Evolutionary conservation across 2,797 vertebrate genomes (phyloP), one percentile per base, ranked within the genome.

Genomic region (Allochrocebus solatus): DNA sequence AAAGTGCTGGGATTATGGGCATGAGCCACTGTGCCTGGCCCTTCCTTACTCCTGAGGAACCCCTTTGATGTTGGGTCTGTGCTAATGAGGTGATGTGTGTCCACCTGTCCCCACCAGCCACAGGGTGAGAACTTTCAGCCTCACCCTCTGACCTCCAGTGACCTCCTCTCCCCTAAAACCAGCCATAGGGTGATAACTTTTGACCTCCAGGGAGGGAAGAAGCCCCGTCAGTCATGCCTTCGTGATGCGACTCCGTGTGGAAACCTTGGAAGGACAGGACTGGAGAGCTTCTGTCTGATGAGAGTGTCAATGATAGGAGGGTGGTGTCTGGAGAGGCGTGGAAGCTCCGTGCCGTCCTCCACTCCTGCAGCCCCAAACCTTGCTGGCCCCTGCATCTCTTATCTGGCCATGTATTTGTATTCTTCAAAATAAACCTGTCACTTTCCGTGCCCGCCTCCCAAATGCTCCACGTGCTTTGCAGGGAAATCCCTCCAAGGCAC

Each of bases 181-280:
- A 81, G 50, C 22, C 22, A 2, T 24, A 28, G 13, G 22, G 14
- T n/a, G 8, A 28, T 4, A n/a, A 55, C 50, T 55, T 53, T 10
- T n/a, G 12, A 55, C 67, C 5, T 70, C 50, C 30, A 21, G 48
- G 76, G 48, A 72, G 39, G 39, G 17, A 67, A 48, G 13, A n/a
- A 13, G 64, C 28, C 41, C 61, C 1, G 4, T 1, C 22, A 8
- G n/a, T 36, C 43, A 6, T 8, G 79, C n/a, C 14, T 10, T 0
- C 0, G 8, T 36, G 5, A 33, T 36, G 4, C 9, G 19, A 33
- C 26, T 48, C 48, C 3, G 0, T 13, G 0, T 30, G 1, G 24
- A 79, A 70, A 36, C 30, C 48, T 39, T 28, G 39, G 30, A 9
- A 30, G n/a, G 67, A 72, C 9, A 10, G n/a, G 19, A 21, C 17